Percentiles rank a stretch among this genome's conserved stretches.
phyloP scores from a whole-genome alignment of 2,113 vertebrate genomes.

The Lipophrys pholis region DNA sequence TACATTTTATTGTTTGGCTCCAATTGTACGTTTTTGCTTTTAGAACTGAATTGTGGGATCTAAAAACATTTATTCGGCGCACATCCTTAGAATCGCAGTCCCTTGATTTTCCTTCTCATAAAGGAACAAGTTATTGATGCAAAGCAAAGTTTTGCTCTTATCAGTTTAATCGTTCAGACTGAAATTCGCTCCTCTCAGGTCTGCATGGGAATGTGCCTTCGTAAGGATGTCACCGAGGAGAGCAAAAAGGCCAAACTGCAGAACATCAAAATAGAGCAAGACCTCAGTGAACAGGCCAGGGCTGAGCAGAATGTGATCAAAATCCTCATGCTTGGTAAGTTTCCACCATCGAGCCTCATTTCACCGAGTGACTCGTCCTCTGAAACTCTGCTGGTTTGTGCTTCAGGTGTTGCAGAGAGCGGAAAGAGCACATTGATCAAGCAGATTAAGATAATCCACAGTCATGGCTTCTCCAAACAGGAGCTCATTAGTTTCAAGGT shows the following conservation, averaged over 20 bases:
- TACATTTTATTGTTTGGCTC: too few species aligned
- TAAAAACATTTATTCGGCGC: too few species aligned
- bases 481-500: slow-evolving; percentile 83
- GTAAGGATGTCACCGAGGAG: slow-evolving; percentile 68
- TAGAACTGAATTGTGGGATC: too few species aligned
- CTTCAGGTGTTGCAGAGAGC: slow-evolving; percentile 80
- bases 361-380: not conserved
- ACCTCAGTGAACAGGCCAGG: slow-evolving; percentile 73
- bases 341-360: not conserved
- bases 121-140: too few species aligned
- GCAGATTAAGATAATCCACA: slow-evolving; percentile 85
- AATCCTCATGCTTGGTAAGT: slow-evolving; percentile 81
- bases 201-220: slow-evolving; percentile 74
- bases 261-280: slow-evolving; percentile 75
- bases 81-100: too few species aligned
- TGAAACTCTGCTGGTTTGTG: not conserved
- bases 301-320: slow-evolving; percentile 74
- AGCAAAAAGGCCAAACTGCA: slow-evolving; percentile 72
- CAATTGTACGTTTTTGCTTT: too few species aligned
- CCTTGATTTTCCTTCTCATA: too few species aligned
- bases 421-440: slow-evolving; percentile 84
- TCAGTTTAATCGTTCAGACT: not conserved
- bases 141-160: too few species aligned
- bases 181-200: slow-evolving; percentile 35
- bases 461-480: slow-evolving; percentile 79